Evolutionary conservation across 2,888 invertebrate genomes (phyloP).

Genomic region (Agrotis clavis): DNA sequence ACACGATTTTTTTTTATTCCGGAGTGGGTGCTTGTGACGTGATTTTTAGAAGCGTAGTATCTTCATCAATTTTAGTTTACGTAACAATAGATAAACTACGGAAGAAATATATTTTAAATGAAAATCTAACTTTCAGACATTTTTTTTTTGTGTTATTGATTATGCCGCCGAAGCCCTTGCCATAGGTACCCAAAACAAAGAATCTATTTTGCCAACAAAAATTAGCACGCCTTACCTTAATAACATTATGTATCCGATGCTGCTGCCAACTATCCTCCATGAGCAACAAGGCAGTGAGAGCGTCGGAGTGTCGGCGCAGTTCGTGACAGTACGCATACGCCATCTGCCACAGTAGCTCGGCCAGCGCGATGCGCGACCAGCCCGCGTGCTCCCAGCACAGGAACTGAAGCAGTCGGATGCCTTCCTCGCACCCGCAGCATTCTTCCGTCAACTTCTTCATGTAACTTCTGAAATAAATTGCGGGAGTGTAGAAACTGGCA

Average conservation of each 20-base stretch:
- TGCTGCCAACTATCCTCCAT: constrained; percentile 99
- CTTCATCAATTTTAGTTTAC: too few species aligned
- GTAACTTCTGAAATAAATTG: constrained; percentile 87
- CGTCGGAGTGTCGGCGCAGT: constrained; percentile 97
- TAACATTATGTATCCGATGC: constrained; percentile 97
- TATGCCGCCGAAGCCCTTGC: too few species aligned
- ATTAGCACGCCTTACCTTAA: constrained; percentile 92
- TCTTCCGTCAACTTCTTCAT: constrained; percentile 99
- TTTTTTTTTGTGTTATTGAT: too few species aligned
- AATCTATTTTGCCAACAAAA: background rate
- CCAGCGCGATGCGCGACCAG: constrained; percentile 96
- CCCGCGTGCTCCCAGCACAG: constrained; percentile 99
- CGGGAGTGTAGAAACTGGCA: background rate
- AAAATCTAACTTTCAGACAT: too few species aligned
- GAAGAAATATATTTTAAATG: too few species aligned
- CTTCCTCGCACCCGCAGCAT: constrained; percentile 97
- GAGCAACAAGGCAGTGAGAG: constrained; percentile 95
- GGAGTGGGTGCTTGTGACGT: too few species aligned
- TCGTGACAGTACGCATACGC: constrained; percentile 98
- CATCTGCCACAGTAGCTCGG: constrained; percentile 97
- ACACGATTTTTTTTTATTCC: too few species aligned
- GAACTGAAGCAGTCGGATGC: constrained; percentile 97
- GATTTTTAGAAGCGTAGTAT: too few species aligned
- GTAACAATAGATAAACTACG: too few species aligned
- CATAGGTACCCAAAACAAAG: too few species aligned